phyloP scores from a whole-genome alignment of 1,140 invertebrate genomes.

The Octopus sinensis region DNA sequence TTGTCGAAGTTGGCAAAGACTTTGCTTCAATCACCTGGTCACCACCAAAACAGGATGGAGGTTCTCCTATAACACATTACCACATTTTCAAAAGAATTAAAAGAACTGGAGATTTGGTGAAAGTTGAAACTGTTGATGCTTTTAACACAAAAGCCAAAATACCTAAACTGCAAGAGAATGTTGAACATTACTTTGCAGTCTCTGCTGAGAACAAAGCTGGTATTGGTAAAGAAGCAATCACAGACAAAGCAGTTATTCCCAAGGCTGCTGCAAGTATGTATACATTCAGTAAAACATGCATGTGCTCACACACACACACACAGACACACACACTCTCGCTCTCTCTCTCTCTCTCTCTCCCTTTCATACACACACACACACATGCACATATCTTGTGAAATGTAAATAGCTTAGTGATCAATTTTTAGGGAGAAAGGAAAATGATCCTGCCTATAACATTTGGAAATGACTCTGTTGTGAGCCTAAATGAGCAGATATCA shows the following conservation, averaged over 20 bases:
- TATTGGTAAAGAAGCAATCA: slow-evolving; percentile 83
- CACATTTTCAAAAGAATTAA: slow-evolving; percentile 76
- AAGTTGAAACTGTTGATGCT: slow-evolving; percentile 26
- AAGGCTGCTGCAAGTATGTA: slow-evolving; percentile 66
- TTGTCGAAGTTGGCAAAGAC: slow-evolving; percentile 87
- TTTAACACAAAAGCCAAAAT: slow-evolving; percentile 25
- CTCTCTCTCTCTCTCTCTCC: no score
- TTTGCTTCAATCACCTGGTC: slow-evolving; percentile 82
- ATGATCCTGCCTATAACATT: no score
- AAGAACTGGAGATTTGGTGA: slow-evolving; percentile 65
- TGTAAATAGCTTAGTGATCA: no score
- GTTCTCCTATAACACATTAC: slow-evolving; percentile 84
- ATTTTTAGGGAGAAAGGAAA: no score
- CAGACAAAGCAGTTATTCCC: slow-evolving; percentile 81
- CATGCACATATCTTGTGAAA: no score
- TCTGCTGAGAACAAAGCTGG: slow-evolving; percentile 97
- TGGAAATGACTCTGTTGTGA: no score
- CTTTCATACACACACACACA: no score
- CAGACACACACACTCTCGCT: no score
- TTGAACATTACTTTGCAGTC: slow-evolving; percentile 81
- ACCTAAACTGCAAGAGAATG: slow-evolving; percentile 35
- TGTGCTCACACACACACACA: no score
- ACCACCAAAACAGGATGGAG: slow-evolving; percentile 86
- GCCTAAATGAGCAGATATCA: no score
- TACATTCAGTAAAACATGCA: slow-evolving; percentile 56